phyloP scores from a whole-genome alignment of 2,888 invertebrate genomes.

The Lasioglossum lativentre region DNA sequence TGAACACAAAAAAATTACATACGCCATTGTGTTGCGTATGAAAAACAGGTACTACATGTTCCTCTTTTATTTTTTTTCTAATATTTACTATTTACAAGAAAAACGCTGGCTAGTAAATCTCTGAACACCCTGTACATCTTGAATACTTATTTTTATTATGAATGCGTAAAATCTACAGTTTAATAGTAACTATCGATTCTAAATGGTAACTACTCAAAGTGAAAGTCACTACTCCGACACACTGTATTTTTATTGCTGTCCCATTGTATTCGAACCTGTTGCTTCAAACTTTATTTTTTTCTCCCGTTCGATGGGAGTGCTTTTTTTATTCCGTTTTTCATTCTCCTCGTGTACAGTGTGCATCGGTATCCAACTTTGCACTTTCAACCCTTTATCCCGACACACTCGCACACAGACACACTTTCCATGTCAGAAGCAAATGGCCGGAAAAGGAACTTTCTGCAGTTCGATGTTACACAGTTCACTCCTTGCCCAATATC shows the following conservation, averaged over 20 bases:
- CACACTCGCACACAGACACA: not conserved
- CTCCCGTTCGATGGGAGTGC: not conserved
- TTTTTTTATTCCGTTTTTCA: not conserved
- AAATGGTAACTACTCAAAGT: not conserved
- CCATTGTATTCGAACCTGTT: not conserved
- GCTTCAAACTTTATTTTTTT: not conserved
- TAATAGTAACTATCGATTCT: no score
- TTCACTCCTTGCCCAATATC: constrained; percentile 15
- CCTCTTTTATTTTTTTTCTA: no score
- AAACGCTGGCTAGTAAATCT: no score
- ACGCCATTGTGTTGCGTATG: no score
- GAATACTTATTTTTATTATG: not conserved
- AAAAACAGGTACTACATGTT: no score
- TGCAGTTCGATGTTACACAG: constrained; percentile 26
- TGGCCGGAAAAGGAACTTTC: constrained; percentile 16
- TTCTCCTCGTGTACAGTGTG: not conserved
- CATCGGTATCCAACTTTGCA: not conserved
- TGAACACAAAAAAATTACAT: no score
- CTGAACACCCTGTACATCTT: no score
- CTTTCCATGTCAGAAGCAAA: not conserved
- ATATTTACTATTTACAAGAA: no score
- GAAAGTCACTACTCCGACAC: not conserved
- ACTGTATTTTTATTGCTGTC: not conserved
- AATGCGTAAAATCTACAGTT: no score
- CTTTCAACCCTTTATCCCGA: not conserved